Base-by-base conservation (phyloP, 2,113 vertebrate species). In the Rousettus leschenaultii region DNA sequence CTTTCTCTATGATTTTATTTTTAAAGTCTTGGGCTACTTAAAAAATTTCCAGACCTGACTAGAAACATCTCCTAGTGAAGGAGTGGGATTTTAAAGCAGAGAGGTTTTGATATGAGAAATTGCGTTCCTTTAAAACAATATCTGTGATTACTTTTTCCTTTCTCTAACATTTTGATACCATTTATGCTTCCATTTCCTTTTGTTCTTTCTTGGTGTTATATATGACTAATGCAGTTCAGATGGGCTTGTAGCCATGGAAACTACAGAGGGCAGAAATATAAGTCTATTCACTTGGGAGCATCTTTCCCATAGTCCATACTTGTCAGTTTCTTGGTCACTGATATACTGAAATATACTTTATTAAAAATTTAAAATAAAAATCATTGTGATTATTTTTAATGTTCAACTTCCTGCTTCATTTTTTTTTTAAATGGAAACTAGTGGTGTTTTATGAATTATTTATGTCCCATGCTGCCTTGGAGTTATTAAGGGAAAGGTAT, bases 241-340 rank as follows among this genome's bases (percentile, higher is more conserved):
- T 89, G 70, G 86, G 43, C 26, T 57, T 80, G 97, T 98, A 96
- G 82, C 74, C 93, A 97, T 98, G 95, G 97, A 86, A 97, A 98
- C 97, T 30, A 80, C 65, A 93, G 79, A 84, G 86, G 61, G 40
- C 84, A 40, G 84, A 95, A 86, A 79, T 51, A 30, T 51, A 89
- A 83, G 30, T 78, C 45, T 70, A 7, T 88, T 95, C 63, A 59
- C 43, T 73, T 70, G 22, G 21, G 59, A 24, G 16, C 33, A 38
- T 73, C 85, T 51, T 33, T 87, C 26, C 16, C 63, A 66, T 86
- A 30, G 57, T 21, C 74, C 43, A n/a, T 59, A 68, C 40, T 73
- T 92, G 53, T 61, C 40, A 82, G 24, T 48, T 79, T 96, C 66
- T 92, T 43, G 66, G 71, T 91, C 65, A 59, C 55, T 59, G 43